Percentiles rank a stretch among this genome's conserved stretches.
These are phyloP conservation scores for Aphodius granarius DNA, from an alignment of 2,888 invertebrate genomes.

Conservation along the genomic window DNA sequence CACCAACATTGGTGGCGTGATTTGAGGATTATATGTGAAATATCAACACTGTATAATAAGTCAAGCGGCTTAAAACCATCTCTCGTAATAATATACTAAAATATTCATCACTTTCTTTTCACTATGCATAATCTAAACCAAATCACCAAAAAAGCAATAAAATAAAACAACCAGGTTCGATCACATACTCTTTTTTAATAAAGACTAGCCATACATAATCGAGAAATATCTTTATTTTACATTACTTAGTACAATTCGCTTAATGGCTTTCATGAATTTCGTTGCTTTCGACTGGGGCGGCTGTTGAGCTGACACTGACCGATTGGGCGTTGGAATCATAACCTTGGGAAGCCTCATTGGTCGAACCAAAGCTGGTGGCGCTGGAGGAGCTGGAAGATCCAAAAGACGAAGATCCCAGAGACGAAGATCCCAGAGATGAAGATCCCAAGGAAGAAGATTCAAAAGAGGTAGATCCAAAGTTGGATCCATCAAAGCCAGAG, in stretches of 20 bases:
- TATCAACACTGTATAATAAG: not conserved
- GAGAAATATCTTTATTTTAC: not conserved
- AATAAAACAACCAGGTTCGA: not conserved
- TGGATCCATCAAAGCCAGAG: conserved; percentile 3
- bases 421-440: not conserved
- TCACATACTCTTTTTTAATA: not conserved
- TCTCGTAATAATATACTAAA: not conserved
- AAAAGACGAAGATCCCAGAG: conserved; percentile 1
- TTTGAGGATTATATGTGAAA: too few species aligned
- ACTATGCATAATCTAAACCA: not conserved
- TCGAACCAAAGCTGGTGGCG: conserved; percentile 1
- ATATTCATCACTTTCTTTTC: not conserved
- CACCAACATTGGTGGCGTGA: too few species aligned
- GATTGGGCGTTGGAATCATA: conserved; percentile 3
- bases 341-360: not conserved
- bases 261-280: not conserved
- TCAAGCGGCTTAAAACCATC: not conserved
- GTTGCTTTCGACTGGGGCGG: not conserved
- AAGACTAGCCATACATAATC: not conserved
- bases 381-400: not conserved
- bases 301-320: conserved; percentile 3
- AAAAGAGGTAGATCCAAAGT: conserved; percentile 2
- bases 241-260: not conserved
- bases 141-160: not conserved
- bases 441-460: not conserved